Evolutionary conservation across 2,888 invertebrate species (phyloP).

Genomic region (Caenorhabditis japonica): DNA sequence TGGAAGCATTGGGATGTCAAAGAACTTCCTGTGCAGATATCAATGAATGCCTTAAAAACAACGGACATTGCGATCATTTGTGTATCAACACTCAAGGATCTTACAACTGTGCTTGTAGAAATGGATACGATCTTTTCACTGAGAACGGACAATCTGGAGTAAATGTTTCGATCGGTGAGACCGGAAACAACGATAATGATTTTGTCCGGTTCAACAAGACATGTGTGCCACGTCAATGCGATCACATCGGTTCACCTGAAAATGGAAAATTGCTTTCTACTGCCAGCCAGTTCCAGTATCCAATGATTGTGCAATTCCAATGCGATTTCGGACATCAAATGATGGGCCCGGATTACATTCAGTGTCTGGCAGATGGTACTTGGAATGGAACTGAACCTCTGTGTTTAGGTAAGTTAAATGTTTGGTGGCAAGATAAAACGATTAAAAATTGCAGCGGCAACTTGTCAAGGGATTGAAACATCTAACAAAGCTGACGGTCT

Average conservation of each 20-base stretch:
- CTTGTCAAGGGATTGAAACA: slow-evolving; percentile 75
- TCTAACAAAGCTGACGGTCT: slow-evolving; percentile 73
- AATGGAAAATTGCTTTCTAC: slow-evolving; percentile 75
- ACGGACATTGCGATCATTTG: slow-evolving; percentile 77
- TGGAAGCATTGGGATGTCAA: slow-evolving; percentile 62
- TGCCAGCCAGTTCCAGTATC: slow-evolving; percentile 64
- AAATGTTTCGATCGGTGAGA: slow-evolving; percentile 87
- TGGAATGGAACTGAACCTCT: slow-evolving; percentile 95
- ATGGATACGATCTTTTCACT: slow-evolving; percentile 90
- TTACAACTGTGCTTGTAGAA: slow-evolving; percentile 79
- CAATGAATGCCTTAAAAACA: slow-evolving; percentile 75
- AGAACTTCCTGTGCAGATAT: slow-evolving; percentile 67
- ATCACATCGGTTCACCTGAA: slow-evolving; percentile 67
- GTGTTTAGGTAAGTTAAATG: slow-evolving; percentile 87
- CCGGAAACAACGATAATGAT: slow-evolving; percentile 80
- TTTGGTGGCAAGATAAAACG: not conserved
- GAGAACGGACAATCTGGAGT: slow-evolving; percentile 92
- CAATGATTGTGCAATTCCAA: slow-evolving; percentile 86
- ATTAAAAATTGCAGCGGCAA: slow-evolving; percentile 70
- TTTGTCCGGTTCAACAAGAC: slow-evolving; percentile 84
- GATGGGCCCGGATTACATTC: slow-evolving; percentile 87
- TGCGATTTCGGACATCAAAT: slow-evolving; percentile 93
- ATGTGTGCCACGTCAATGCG: slow-evolving; percentile 72
- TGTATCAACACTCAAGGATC: slow-evolving; percentile 81
- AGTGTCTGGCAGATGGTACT: slow-evolving; percentile 89